Conservation (phyloP, 2,888 invertebrate genomes). For the Tetrapedia diversipes region DNA sequence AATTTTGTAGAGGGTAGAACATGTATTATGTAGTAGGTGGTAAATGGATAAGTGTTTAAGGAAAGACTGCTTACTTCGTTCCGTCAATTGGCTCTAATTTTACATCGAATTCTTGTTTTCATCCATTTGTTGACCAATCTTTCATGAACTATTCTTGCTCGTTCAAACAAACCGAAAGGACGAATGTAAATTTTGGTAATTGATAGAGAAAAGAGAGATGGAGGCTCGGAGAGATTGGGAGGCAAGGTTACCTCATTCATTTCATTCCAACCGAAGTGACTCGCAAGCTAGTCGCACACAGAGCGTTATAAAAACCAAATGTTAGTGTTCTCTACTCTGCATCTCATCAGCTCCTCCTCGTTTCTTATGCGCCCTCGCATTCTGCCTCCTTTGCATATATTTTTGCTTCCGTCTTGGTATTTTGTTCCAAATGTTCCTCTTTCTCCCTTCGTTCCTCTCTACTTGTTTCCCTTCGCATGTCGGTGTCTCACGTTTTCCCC, state of each 20-base stretch:
- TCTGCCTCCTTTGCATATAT: neutral
- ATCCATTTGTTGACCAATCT: neutral
- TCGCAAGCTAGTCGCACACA: conserved; percentile 33
- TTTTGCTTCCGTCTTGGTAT: neutral
- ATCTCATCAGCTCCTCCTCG: conserved; percentile 51
- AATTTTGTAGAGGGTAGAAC: no score
- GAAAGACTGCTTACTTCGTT: neutral
- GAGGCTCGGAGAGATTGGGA: conserved; percentile 1
- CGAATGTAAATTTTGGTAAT: conserved; percentile 55
- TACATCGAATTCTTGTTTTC: neutral
- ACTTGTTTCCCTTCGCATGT: neutral
- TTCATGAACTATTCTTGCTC: neutral
- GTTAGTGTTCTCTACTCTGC: conserved; percentile 28
- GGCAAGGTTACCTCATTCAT: conserved; percentile 52
- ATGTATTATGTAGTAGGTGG: neutral
- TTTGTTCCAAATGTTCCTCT: neutral
- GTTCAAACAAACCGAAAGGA: no score
- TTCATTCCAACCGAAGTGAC: conserved; percentile 58
- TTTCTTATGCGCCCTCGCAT: conserved; percentile 14
- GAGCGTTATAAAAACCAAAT: conserved; percentile 51
- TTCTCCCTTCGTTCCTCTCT: neutral
- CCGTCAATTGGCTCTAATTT: neutral
- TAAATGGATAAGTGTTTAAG: neutral
- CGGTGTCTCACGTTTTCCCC: neutral
- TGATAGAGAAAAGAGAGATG: conserved; percentile 14